Conservation (phyloP, 92 coral and sea anemone genomes). For the Pocillopora grandis region DNA sequence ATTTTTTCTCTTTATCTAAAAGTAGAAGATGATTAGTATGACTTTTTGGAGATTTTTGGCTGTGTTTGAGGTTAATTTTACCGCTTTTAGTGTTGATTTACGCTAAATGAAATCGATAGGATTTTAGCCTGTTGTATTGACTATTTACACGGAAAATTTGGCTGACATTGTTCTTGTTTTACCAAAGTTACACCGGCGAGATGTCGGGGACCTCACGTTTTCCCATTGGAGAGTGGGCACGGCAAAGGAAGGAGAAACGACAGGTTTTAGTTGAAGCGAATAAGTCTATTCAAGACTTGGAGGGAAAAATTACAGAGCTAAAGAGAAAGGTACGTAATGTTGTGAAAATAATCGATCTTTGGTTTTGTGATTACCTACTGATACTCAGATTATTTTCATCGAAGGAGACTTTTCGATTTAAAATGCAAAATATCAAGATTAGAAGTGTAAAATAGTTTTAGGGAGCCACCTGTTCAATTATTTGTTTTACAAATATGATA, state of each 20-base stretch:
- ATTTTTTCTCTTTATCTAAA: conserved; percentile 17
- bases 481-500: neutral
- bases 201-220: conserved; percentile 11
- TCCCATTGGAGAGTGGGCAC: conserved; percentile 41
- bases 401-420: too few relatives aligned
- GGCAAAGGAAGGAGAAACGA: conserved; percentile 30
- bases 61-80: conserved; percentile 26
- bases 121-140: conserved; percentile 24
- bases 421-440: too few relatives aligned
- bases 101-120: conserved; percentile 42
- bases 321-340: conserved; percentile 34
- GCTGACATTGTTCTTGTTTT: conserved; percentile 21
- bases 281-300: conserved; percentile 22
- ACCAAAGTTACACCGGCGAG: conserved; percentile 36
- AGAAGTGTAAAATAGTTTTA: too few relatives aligned
- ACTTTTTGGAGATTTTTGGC: conserved; percentile 21
- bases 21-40: conserved; percentile 3
- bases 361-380: conserved; percentile 27
- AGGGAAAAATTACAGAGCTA: conserved; percentile 34
- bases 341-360: neutral
- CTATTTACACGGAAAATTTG: conserved; percentile 31
- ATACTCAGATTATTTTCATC: neutral
- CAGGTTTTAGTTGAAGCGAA: conserved; percentile 41
- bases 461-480: too few relatives aligned
- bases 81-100: conserved; percentile 22